phyloP scores from a whole-genome alignment of 2,888 invertebrate species.

The Nomada ferruginata region DNA sequence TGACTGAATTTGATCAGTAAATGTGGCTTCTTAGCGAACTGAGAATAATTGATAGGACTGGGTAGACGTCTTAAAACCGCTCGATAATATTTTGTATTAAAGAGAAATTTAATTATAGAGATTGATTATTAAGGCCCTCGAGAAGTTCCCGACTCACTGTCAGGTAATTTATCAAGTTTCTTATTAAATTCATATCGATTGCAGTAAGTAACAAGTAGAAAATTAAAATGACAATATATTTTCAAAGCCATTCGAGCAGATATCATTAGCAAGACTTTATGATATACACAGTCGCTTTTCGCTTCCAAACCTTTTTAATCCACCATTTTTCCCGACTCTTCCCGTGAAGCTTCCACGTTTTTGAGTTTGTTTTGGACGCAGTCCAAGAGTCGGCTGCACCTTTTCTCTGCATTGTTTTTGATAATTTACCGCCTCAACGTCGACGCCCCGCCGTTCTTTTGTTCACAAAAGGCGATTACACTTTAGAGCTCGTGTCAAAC shows the following conservation, averaged over 20 bases:
- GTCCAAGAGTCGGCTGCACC: slow-evolving; percentile 44
- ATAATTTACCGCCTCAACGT: slow-evolving; percentile 54
- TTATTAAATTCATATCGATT: neutral
- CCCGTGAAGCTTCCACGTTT: slow-evolving; percentile 27
- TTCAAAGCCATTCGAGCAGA: no score
- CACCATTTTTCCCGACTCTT: neutral
- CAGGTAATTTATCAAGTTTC: neutral
- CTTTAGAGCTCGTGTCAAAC: slow-evolving; percentile 35
- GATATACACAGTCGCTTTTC: neutral
- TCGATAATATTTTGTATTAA: no score
- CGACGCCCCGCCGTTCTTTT: slow-evolving; percentile 36
- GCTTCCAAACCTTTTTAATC: neutral
- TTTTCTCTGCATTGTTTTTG: slow-evolving; percentile 50
- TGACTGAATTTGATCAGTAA: no score
- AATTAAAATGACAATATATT: no score
- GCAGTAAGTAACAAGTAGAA: no score
- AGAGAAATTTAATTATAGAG: slow-evolving; percentile 10
- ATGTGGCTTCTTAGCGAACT: no score
- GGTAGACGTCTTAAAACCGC: no score
- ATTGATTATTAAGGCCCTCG: neutral
- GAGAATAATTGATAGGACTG: no score
- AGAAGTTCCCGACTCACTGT: neutral
- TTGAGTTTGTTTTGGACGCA: slow-evolving; percentile 41
- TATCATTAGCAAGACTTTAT: no score
- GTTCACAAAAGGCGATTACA: slow-evolving; percentile 46